phyloP scores from a whole-genome alignment of 2,888 invertebrate genomes.

The Cataglyphis albicans region DNA sequence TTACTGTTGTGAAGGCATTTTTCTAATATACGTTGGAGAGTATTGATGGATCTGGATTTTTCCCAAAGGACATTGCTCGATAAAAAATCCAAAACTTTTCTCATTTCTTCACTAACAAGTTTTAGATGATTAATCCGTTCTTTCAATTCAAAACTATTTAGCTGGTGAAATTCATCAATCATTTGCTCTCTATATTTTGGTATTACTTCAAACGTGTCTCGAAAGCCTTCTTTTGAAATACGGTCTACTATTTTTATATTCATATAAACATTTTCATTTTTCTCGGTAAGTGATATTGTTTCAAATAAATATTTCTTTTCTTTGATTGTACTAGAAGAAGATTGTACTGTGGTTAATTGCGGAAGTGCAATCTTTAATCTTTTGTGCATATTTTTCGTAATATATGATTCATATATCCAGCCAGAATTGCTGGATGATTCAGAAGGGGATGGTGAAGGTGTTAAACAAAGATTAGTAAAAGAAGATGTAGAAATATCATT shows the following conservation, averaged over 20 bases:
- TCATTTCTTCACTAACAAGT: slow-evolving; percentile 66
- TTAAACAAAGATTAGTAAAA: not conserved
- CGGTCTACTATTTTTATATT: slow-evolving; percentile 46
- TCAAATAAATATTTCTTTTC: slow-evolving; percentile 43
- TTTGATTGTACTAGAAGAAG: not conserved
- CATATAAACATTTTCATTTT: slow-evolving; percentile 64
- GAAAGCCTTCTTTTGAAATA: not conserved
- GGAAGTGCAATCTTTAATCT: slow-evolving; percentile 12
- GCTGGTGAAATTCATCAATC: slow-evolving; percentile 67
- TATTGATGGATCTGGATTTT: slow-evolving; percentile 68
- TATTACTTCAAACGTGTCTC: slow-evolving; percentile 53
- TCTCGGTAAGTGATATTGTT: slow-evolving; percentile 55
- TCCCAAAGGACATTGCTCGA: slow-evolving; percentile 57
- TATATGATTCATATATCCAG: slow-evolving; percentile 59
- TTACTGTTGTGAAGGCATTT: slow-evolving; percentile 33
- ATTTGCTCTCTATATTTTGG: slow-evolving; percentile 64
- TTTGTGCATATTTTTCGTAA: slow-evolving; percentile 38
- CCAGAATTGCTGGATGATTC: slow-evolving; percentile 69
- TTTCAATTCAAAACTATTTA: slow-evolving; percentile 62
- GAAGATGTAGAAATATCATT: slow-evolving; percentile 39
- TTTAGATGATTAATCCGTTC: slow-evolving; percentile 73
- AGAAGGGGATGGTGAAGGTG: slow-evolving; percentile 67
- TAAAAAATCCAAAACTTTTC: slow-evolving; percentile 62
- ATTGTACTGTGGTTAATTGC: not conserved
- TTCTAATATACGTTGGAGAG: slow-evolving; percentile 62